These are phyloP conservation scores for Tapirus indicus DNA, from an alignment of 2,797 vertebrate genomes.

Conservation along the genomic window DNA sequence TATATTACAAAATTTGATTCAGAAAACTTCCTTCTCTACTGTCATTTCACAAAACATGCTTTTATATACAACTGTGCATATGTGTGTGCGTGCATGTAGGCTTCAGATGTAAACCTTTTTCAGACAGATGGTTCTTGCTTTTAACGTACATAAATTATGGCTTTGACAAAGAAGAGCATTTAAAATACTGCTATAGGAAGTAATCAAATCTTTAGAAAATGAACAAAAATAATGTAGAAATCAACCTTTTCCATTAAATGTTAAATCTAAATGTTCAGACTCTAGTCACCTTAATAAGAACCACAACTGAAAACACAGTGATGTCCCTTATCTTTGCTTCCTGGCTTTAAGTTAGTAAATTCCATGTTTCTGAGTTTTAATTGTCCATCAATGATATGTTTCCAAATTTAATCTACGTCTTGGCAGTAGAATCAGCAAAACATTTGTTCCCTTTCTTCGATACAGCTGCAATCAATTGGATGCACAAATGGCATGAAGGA, in stretches of 20 bases:
- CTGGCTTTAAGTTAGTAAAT: conserved; percentile 80
- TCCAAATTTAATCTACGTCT: conserved; percentile 87
- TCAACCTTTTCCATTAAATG: conserved; percentile 63
- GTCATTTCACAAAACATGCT: background rate
- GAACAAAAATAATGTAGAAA: conserved; percentile 66
- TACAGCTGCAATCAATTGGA: conserved; percentile 85
- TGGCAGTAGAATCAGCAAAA: conserved; percentile 85
- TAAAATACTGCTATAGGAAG: conserved; percentile 67
- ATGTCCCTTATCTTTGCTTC: conserved; percentile 68
- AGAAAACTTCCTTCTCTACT: background rate
- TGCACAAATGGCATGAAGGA: conserved; percentile 77
- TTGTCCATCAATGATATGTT: conserved; percentile 83
- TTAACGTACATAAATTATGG: conserved; percentile 71
- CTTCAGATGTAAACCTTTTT: conserved; percentile 43
- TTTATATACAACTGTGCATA: background rate
- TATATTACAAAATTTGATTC: background rate
- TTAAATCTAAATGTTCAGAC: conserved; percentile 53
- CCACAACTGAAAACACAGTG: conserved; percentile 23
- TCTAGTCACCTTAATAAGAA: conserved; percentile 55
- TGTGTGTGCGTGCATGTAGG: background rate
- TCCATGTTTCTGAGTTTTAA: conserved; percentile 79
- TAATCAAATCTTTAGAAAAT: conserved; percentile 70
- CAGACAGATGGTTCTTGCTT: conserved; percentile 79
- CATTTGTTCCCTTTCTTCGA: conserved; percentile 83
- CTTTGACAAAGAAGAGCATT: conserved; percentile 71